phyloP scores from a whole-genome alignment of 2,113 vertebrate genomes.

The Tetrao urogallus region DNA sequence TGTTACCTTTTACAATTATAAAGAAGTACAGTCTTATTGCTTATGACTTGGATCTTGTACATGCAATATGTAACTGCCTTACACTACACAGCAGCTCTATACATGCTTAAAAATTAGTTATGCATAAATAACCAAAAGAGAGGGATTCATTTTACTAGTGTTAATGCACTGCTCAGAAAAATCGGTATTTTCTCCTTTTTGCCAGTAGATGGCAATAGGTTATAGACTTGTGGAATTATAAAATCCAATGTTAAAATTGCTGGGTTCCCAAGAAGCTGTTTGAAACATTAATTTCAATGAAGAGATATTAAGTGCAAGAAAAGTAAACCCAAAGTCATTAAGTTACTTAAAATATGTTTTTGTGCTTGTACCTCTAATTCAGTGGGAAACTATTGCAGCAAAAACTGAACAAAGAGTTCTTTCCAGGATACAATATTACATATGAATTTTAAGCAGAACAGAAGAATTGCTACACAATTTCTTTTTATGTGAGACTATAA shows the following conservation, averaged over 20 bases:
- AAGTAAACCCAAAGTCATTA: conserved; percentile 48
- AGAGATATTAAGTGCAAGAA: conserved; percentile 49
- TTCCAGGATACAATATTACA: not conserved
- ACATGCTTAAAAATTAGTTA: not conserved
- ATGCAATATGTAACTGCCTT: not conserved
- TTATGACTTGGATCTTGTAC: not conserved
- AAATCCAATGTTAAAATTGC: not conserved
- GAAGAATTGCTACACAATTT: not conserved
- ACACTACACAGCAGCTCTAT: not conserved
- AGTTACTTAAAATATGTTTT: conserved; percentile 23
- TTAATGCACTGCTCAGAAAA: not conserved
- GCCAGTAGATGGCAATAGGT: conserved; percentile 75
- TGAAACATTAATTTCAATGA: conserved; percentile 48
- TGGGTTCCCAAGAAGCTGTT: conserved; percentile 24
- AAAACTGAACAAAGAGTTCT: not conserved
- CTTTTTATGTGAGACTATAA: not conserved
- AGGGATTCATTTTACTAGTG: not conserved
- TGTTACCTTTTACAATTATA: not conserved
- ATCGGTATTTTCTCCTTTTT: not conserved
- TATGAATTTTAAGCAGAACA: not conserved
- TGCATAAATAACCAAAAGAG: not conserved
- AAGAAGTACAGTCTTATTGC: not conserved
- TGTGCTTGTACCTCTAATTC: not conserved
- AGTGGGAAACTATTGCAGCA: not conserved
- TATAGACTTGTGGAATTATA: conserved; percentile 17